Conservation (phyloP, 2,888 invertebrate species). For the Lysandra coridon region DNA sequence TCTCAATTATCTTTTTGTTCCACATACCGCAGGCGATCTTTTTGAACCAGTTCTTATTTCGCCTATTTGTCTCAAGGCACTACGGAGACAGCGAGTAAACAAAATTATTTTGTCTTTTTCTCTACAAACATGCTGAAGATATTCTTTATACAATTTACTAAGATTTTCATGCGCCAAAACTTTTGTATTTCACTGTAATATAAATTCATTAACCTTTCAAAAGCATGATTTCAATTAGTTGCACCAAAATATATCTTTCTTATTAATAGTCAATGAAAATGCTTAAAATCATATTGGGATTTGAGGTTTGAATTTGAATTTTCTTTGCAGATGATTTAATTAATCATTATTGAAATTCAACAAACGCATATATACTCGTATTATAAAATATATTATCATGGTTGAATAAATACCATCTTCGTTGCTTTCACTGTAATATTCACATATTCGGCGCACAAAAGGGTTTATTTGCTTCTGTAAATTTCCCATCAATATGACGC, state of each 20-base stretch:
- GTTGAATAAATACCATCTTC: too few species aligned
- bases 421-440: neutral
- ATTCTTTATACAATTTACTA: too few species aligned
- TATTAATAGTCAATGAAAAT: too few species aligned
- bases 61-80: neutral
- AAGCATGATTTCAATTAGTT: too few species aligned
- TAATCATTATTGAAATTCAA: neutral
- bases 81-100: neutral
- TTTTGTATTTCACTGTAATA: too few species aligned
- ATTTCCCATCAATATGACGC: neutral
- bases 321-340: neutral
- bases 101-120: neutral
- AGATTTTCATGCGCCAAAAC: too few species aligned
- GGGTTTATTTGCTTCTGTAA: neutral
- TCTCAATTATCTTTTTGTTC: constrained; percentile 1
- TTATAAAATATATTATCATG: too few species aligned
- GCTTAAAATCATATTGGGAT: too few species aligned
- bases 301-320: neutral
- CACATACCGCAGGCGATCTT: constrained; percentile 19
- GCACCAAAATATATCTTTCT: too few species aligned
- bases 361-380: too few species aligned
- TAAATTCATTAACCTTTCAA: too few species aligned
- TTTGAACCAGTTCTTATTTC: neutral
- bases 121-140: neutral
- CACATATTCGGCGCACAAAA: neutral